Conservation (phyloP, 1,140 invertebrate species). For the Eupeodes corollae region DNA sequence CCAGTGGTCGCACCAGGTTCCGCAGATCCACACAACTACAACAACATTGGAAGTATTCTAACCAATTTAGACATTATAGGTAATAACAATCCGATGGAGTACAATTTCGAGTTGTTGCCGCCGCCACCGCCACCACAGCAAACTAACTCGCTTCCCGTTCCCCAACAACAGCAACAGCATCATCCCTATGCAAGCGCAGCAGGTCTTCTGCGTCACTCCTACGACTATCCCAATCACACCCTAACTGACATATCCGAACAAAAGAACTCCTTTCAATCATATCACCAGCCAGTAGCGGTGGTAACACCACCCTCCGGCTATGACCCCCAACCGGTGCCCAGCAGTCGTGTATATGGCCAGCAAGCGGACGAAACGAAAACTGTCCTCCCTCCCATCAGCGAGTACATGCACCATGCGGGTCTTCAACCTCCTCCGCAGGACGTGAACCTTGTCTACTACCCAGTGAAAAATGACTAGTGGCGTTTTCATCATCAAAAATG, state of each 20-base stretch:
- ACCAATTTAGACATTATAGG: conserved; percentile 36
- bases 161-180: conserved; percentile 15
- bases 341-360: conserved; percentile 20
- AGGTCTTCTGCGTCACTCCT: conserved; percentile 21
- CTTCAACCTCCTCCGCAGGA: conserved; percentile 21
- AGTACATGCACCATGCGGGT: conserved; percentile 34
- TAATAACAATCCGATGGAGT: conserved; percentile 30
- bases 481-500: background rate
- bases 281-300: conserved; percentile 12
- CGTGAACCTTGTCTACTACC: conserved; percentile 26
- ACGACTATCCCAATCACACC: conserved; percentile 23
- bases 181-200: conserved; percentile 11
- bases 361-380: conserved; percentile 24
- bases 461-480: conserved; percentile 34
- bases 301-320: conserved; percentile 1
- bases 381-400: conserved; percentile 30
- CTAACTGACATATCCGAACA: conserved; percentile 16
- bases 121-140: conserved; percentile 10
- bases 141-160: conserved; percentile 1
- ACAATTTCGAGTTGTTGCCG: conserved; percentile 31
- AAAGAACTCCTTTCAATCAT: conserved; percentile 33
- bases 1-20: conserved; percentile 5
- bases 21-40: conserved; percentile 28
- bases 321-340: conserved; percentile 10
- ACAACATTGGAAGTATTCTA: conserved; percentile 36